Percentiles rank a stretch among this genome's conserved stretches.
Conservation (phyloP, 2,113 vertebrate species). For the Chlamydotis undulata region DNA sequence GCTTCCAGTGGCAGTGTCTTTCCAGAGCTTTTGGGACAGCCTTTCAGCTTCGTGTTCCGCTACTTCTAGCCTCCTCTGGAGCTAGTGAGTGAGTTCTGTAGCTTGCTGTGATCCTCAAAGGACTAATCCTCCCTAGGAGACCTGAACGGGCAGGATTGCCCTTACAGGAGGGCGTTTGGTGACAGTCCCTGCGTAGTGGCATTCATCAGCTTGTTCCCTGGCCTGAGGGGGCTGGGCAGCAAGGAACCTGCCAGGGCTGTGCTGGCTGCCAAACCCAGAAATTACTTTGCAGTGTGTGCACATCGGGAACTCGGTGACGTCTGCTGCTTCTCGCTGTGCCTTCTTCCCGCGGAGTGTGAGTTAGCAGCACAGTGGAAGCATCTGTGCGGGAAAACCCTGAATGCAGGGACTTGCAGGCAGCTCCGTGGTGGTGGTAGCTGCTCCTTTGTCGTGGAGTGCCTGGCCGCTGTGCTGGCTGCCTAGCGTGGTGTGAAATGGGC, state of each 20-base stretch:
- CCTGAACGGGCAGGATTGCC: accelerated
- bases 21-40: not conserved
- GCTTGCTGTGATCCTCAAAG: not conserved
- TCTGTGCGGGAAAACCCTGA: not conserved
- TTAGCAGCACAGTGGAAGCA: not conserved
- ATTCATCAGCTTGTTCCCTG: not conserved
- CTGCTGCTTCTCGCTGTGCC: not conserved
- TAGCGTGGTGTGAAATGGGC: not conserved
- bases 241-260: not conserved
- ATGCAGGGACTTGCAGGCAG: not conserved
- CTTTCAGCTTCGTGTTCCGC: not conserved
- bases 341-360: not conserved
- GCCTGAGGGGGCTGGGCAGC: not conserved
- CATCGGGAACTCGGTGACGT: accelerated
- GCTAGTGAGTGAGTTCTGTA: not conserved
- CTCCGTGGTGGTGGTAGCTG: not conserved
- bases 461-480: not conserved
- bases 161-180: not conserved
- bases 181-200: not conserved
- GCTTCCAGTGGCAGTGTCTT: not conserved
- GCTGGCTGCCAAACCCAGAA: not conserved
- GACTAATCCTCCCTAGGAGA: not conserved
- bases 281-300: not conserved
- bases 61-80: not conserved
- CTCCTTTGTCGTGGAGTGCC: accelerated